Percentiles rank a stretch among this genome's conserved stretches.
Evolutionary conservation across 2,113 vertebrate species (phyloP).

Genomic region (Pangasianodon gigas): DNA sequence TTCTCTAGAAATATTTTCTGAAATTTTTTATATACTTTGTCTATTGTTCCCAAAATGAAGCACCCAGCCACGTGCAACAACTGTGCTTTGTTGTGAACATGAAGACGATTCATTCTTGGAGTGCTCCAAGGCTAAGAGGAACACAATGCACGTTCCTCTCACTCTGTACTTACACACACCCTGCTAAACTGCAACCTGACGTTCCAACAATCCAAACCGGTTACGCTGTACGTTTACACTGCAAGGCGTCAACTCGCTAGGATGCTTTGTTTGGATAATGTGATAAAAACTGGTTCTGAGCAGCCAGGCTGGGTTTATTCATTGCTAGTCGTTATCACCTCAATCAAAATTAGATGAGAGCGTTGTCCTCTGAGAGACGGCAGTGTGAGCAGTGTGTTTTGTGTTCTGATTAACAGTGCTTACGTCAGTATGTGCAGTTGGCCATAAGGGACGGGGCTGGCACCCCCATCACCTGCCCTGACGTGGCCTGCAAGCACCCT

Average conservation of each 20-base stretch:
- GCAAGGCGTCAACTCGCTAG: background rate
- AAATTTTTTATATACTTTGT: background rate
- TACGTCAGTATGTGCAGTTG: constrained; percentile 87
- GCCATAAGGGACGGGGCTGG: constrained; percentile 89
- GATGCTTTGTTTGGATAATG: background rate
- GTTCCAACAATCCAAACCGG: constrained; percentile 2
- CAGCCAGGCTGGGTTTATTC: constrained; percentile 1
- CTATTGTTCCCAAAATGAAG: background rate
- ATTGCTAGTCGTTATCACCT: background rate
- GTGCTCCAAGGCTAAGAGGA: constrained; percentile 14
- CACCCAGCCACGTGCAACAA: background rate
- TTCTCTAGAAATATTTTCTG: background rate
- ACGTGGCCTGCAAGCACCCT: constrained; percentile 81
- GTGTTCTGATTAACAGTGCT: constrained; percentile 76
- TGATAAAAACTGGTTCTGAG: background rate
- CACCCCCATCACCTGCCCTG: constrained; percentile 89
- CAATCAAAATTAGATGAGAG: too few relatives aligned
- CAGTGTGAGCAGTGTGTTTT: background rate
- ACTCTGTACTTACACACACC: background rate
- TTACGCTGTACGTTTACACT: background rate
- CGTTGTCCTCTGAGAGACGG: background rate
- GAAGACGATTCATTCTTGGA: constrained; percentile 55
- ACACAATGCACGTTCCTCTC: constrained; percentile 31
- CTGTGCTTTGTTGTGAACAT: background rate
- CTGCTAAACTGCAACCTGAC: background rate